Base-by-base conservation (phyloP, 1,140 invertebrate species). In the Antheraea mylitta region DNA sequence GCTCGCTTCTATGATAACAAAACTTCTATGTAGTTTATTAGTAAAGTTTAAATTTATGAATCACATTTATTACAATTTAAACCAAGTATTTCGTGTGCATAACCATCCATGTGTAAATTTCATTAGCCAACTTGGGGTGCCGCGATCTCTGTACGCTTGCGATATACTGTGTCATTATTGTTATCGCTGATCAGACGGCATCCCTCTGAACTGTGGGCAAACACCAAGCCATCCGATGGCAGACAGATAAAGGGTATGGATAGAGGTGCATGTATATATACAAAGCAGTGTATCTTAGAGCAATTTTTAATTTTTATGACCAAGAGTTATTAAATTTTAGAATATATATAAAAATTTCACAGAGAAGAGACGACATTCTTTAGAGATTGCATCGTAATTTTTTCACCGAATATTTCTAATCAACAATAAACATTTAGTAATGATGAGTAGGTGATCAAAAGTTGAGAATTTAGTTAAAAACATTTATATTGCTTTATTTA, bases 161-260 rank as follows among this genome's bases (percentile, higher is more conserved):
- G 75, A 79, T 79, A 77, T 75, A 70, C 38, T 59, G 37, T 70
- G 69, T 73, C 68, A 75, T 78, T 71, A 75, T 64, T 11, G 66
- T 48, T 78, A 78, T 78, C 73, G 42, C 19, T 0, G 68, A 77
- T 77, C 72, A 58, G 53, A 58, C 48, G 65, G 65, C 18, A 58
- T 66, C 65, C 48, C 65, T 59, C 48, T 45, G n/a, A n/a, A 65
- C 19, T 66, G 48, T 59, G 65, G 45, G 53, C 16, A 58, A 66
- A 66, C 63, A 64, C 18, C 63, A 7, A 18, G 18, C 61, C 19
- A 18, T 48, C 66, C n/a, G 53, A 69, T n/a, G 64, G 38, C 38
- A n/a, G 60, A 16, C 38, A 38, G 59, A 58, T 61, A 67, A 58
- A 13, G 10, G 45, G 11, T 53, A n/a, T 11, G 11, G 38, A 42